Percentiles rank a stretch among this genome's conserved stretches.
Evolutionary conservation across 2,113 vertebrate genomes (phyloP).

Genomic region (Cynocephalus volans): DNA sequence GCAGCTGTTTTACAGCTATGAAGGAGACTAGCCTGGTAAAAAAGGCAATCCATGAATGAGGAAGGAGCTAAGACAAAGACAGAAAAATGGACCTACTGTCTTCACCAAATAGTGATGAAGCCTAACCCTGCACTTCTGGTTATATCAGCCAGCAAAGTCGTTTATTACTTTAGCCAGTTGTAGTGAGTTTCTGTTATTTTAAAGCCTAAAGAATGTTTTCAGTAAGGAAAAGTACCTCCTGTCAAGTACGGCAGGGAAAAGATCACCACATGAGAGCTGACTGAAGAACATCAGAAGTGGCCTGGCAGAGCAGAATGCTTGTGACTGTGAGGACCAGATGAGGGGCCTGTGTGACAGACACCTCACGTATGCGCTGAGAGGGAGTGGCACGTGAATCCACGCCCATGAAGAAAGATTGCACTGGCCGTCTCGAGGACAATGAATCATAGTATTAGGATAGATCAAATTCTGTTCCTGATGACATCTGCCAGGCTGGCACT

Average conservation of each 20-base stretch:
- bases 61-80: neutral
- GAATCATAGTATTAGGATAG: neutral
- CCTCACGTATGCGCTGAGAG: accelerated
- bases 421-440: accelerated
- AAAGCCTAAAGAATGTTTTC: neutral
- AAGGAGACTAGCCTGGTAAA: neutral
- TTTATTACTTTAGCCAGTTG: neutral
- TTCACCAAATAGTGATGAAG: neutral
- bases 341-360: neutral
- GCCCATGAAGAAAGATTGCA: neutral
- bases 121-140: neutral
- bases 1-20: neutral
- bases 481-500: neutral
- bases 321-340: accelerated
- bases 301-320: accelerated
- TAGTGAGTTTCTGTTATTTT: neutral
- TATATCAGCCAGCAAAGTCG: neutral
- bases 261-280: neutral
- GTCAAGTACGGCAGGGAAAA: neutral
- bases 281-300: neutral
- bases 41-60: neutral
- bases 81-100: neutral
- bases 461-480: neutral
- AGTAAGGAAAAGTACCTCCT: neutral
- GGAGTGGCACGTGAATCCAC: neutral